phyloP scores from a whole-genome alignment of 2,888 invertebrate species.

The Drosophila flavopinicola region DNA sequence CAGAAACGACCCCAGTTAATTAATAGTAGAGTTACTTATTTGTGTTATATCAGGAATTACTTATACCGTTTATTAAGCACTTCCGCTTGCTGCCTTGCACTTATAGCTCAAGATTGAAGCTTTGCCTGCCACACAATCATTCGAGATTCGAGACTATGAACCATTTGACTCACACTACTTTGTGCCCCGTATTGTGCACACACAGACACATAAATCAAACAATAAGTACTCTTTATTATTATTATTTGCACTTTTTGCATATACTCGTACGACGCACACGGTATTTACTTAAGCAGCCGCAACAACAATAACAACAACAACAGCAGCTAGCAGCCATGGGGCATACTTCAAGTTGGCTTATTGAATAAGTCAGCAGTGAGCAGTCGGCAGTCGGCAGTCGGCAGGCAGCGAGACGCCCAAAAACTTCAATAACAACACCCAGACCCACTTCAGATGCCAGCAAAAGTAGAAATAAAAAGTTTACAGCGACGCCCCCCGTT shows the following conservation, averaged over 20 bases:
- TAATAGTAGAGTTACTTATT: conserved; percentile 3
- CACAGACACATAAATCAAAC: conserved; percentile 85
- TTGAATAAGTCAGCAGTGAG: conserved; percentile 82
- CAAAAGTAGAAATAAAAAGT: conserved; percentile 29
- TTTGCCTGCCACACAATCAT: neutral
- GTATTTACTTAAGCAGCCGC: conserved; percentile 78
- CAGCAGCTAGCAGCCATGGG: conserved; percentile 48
- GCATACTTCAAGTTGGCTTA: conserved; percentile 83
- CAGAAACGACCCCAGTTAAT: neutral
- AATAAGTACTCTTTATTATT: conserved; percentile 85
- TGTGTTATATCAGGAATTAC: conserved; percentile 2
- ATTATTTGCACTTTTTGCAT: conserved; percentile 83
- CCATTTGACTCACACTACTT: conserved; percentile 10
- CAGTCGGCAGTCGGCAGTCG: conserved; percentile 35
- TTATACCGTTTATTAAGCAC: conserved; percentile 4
- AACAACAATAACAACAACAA: conserved; percentile 48
- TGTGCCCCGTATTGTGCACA: conserved; percentile 74
- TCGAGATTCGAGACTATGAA: neutral
- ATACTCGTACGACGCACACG: conserved; percentile 52
- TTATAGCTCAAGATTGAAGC: neutral
- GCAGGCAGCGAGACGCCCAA: conserved; percentile 52
- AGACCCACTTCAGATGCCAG: conserved; percentile 35
- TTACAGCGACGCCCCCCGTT: conserved; percentile 73
- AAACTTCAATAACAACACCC: conserved; percentile 80
- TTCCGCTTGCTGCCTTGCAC: neutral